Percentiles rank a stretch among this genome's conserved stretches.
Evolutionary conservation across 2,888 invertebrate species (phyloP).

Genomic region (Allacma fusca): DNA sequence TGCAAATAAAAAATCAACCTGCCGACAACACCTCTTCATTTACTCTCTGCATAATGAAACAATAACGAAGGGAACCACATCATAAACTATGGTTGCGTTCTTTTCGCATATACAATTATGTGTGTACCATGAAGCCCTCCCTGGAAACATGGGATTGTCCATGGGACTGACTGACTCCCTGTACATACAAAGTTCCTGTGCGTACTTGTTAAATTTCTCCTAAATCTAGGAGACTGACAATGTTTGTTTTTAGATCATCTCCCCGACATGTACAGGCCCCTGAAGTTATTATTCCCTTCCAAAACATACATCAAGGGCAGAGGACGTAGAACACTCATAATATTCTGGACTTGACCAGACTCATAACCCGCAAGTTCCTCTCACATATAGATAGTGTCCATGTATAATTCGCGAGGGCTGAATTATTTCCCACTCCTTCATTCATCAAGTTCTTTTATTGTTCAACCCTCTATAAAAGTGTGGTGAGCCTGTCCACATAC

Average conservation of each 20-base stretch:
- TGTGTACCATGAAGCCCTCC: neutral
- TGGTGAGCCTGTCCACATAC: neutral
- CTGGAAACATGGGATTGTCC: neutral
- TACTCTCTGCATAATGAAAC: conserved; percentile 18
- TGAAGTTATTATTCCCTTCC: conserved; percentile 44
- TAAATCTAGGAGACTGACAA: neutral
- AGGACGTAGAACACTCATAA: neutral
- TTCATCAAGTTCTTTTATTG: neutral
- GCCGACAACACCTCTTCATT: conserved; percentile 29
- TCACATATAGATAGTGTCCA: no score
- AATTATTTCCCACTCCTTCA: neutral
- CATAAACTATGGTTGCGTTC: conserved; percentile 8
- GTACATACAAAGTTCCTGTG: no score
- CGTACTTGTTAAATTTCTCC: neutral
- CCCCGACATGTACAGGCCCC: conserved; percentile 20
- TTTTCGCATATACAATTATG: conserved; percentile 5
- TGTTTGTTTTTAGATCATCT: conserved; percentile 38
- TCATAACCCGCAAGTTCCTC: neutral
- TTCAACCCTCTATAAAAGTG: neutral
- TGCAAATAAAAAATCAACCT: conserved; percentile 24
- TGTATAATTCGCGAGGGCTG: neutral
- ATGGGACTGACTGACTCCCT: no score
- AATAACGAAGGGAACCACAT: conserved; percentile 21
- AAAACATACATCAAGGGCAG: conserved; percentile 27
- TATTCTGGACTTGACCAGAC: neutral